These are phyloP conservation scores for Tipula unca DNA, from an alignment of 2,888 invertebrate genomes.

Conservation along the genomic window DNA sequence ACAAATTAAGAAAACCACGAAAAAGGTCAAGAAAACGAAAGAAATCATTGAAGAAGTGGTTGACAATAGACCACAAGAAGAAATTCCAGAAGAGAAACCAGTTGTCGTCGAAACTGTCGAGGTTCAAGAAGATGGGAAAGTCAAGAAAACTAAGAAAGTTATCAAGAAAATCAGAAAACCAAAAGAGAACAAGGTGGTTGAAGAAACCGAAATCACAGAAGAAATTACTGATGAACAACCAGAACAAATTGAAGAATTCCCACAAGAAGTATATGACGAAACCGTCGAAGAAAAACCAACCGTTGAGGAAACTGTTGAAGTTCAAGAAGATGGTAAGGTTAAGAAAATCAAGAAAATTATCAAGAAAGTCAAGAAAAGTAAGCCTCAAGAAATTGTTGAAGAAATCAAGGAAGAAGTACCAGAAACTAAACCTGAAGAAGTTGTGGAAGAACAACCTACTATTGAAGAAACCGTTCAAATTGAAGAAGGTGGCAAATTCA, in stretches of 20 bases:
- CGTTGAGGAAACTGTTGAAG: slow-evolving; percentile 26
- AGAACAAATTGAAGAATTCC: slow-evolving; percentile 26
- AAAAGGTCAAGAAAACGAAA: slow-evolving; percentile 24
- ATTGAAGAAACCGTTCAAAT: not conserved
- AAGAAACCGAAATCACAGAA: slow-evolving; percentile 33
- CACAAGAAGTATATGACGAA: not conserved
- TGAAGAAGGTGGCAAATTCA: not conserved
- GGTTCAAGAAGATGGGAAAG: slow-evolving; percentile 24
- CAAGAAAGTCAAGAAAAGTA: slow-evolving; percentile 27
- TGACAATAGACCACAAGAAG: slow-evolving; percentile 22
- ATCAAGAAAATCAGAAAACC: not conserved
- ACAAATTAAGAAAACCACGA: slow-evolving; percentile 33
- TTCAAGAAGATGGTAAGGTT: slow-evolving; percentile 16
- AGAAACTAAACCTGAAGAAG: slow-evolving; percentile 23
- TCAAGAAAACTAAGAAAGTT: not conserved
- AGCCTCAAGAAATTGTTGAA: slow-evolving; percentile 27
- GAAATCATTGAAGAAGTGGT: slow-evolving; percentile 25
- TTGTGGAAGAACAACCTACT: slow-evolving; percentile 26
- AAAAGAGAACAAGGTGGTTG: slow-evolving; percentile 26
- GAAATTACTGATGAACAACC: slow-evolving; percentile 37
- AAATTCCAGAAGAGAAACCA: not conserved
- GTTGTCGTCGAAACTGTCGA: slow-evolving; percentile 23
- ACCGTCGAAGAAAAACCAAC: slow-evolving; percentile 26
- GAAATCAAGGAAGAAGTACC: slow-evolving; percentile 25
- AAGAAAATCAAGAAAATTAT: slow-evolving; percentile 24